Conservation (phyloP, 2,797 vertebrate genomes). For the Brachyrhaphis roseni region DNA sequence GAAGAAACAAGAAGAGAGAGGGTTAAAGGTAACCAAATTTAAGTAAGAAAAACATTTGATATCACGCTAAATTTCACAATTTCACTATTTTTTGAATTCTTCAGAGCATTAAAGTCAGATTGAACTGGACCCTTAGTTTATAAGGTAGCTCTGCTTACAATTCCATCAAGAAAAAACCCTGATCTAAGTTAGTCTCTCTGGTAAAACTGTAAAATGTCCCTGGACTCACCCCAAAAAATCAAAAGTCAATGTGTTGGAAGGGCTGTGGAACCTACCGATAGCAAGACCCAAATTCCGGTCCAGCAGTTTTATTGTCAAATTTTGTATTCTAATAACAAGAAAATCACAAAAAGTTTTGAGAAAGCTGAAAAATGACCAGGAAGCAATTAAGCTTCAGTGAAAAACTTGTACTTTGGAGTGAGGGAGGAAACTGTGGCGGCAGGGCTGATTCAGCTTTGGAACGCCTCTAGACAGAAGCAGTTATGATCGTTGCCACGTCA, state of each 20-base stretch:
- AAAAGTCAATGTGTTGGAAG: not conserved
- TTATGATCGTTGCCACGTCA: slow-evolving; percentile 72
- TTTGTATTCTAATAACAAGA: not conserved
- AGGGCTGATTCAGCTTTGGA: slow-evolving; percentile 27
- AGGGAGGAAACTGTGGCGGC: not conserved
- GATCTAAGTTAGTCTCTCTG: not conserved
- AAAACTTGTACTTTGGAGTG: not conserved
- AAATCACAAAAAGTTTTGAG: not conserved
- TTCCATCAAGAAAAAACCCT: not conserved
- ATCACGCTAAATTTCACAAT: not conserved
- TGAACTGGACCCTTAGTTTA: not conserved
- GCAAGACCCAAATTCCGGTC: not conserved
- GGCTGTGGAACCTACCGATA: not conserved
- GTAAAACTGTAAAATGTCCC: not conserved
- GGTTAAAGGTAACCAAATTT: not conserved
- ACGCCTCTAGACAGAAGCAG: slow-evolving; percentile 37
- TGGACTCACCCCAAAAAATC: not conserved
- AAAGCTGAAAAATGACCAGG: not conserved
- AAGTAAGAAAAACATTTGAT: not conserved
- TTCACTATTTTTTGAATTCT: not conserved
- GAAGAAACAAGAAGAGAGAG: slow-evolving; percentile 1
- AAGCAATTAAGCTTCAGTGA: slow-evolving; percentile 1
- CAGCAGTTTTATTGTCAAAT: not conserved
- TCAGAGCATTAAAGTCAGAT: not conserved
- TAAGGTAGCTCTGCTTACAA: not conserved